Base-by-base conservation (phyloP, 2,113 vertebrate genomes). In the Anseranas semipalmata region DNA sequence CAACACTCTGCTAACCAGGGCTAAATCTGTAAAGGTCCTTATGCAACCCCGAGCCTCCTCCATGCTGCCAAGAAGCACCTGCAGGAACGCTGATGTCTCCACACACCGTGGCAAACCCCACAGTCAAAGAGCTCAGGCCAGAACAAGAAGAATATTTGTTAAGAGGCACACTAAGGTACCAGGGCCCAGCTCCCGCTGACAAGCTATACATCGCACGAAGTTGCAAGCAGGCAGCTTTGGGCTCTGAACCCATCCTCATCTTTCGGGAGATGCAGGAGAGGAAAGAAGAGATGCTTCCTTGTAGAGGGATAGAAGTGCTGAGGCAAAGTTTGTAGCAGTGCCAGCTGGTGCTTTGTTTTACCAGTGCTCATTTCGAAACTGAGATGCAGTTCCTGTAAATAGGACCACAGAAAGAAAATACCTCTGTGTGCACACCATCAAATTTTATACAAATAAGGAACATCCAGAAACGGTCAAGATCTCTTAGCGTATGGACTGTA, bases 1-100 rank as follows among this genome's bases (percentile, higher is more conserved):
- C 71, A 62, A 63, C 7, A 55, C 4, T 12, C 73, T 58, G 16
- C 15, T 75, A 82, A 71, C 4, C 62, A 62, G 24, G 2, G 25
- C n/a, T 77, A 81, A 55, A 39, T 35, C 37, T 15, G 37, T 50
- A 66, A 25, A 75, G 55, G 28, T 35, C 68, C 37, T 37, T 67
- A n/a, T 0, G 12, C 39, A 88, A n/a, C 17, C 63, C 22, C 10
- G 19, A 84, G 17, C 21, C 86, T 46, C 53, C 32, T 59, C 53
- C 30, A 28, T 6, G 12, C 6, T 70, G 27, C 48, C 2, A 4
- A 48, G 17, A 83, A 28, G 7, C 19, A 43, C 15, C 28, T 17
- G 15, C 66, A 80, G 10, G 24, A 59, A 11, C 0, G 0, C 15
- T 11, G 22, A 50, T 20, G 25, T 37, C 58, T 55, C 66, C 43